A percentile compares a stretch with the other conserved stretches of the same genome.
Evolutionary conservation across 2,797 vertebrate species (phyloP).

Genomic region (Anabacerthia variegaticeps): DNA sequence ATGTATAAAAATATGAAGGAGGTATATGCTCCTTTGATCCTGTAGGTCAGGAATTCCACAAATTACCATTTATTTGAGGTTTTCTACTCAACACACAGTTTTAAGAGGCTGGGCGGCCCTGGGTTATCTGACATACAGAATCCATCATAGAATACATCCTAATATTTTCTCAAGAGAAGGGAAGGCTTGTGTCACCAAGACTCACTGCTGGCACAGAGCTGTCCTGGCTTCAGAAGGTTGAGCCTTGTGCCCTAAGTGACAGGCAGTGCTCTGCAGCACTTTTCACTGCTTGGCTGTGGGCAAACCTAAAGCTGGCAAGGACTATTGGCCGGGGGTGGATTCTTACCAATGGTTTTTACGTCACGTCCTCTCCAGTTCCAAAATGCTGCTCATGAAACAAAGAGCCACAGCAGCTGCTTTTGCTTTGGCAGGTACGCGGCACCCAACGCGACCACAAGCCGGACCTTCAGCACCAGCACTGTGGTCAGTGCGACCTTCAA

Average conservation of each 20-base stretch:
- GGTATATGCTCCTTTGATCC: not conserved
- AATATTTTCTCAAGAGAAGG: not conserved
- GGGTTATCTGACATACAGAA: not conserved
- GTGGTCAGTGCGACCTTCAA: not conserved
- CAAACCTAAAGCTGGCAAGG: not conserved
- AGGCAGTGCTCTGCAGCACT: not conserved
- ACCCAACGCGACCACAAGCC: slow-evolving; percentile 41
- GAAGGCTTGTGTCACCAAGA: not conserved
- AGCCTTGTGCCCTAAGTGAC: not conserved
- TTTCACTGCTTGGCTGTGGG: not conserved
- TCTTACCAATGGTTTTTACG: not conserved
- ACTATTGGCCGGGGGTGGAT: not conserved
- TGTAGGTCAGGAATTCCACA: not conserved
- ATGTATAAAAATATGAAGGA: not conserved
- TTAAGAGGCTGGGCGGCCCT: not conserved
- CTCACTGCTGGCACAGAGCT: not conserved
- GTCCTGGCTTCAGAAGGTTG: not conserved
- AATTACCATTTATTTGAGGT: not conserved
- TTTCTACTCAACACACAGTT: not conserved
- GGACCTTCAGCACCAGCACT: not conserved
- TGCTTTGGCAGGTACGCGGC: slow-evolving; percentile 55
- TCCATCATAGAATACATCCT: not conserved
- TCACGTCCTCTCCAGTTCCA: not conserved
- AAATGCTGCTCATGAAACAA: not conserved
- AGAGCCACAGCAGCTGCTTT: not conserved